A percentile compares a stretch with the other conserved stretches of the same genome.
These are phyloP conservation scores for Protosalanx chinensis DNA, from an alignment of 2,797 vertebrate species.

Conservation along the genomic window DNA sequence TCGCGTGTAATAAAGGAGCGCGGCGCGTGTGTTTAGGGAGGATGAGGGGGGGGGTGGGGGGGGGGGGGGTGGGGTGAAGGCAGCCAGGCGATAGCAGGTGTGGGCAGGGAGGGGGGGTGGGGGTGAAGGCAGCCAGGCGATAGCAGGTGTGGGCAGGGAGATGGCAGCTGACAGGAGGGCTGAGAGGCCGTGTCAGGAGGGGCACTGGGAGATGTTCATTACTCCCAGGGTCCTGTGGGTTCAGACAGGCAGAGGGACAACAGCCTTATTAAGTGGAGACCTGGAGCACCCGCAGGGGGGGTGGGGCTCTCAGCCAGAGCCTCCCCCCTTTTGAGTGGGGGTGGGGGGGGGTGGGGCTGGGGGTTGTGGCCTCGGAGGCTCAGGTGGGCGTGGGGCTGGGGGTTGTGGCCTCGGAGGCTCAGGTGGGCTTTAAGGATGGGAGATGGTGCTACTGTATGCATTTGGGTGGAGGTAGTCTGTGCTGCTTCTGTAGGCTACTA, in stretches of 20 bases:
- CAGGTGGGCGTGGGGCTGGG: background rate
- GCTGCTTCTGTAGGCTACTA: background rate
- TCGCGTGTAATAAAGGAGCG: constrained; percentile 37
- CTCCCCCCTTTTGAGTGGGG: constrained; percentile 30
- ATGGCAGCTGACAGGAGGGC: constrained; percentile 62
- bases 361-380: background rate
- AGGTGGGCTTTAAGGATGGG: background rate
- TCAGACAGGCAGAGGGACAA: constrained; percentile 66
- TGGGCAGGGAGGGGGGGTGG: constrained; percentile 51
- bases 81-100: constrained; percentile 35
- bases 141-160: constrained; percentile 52
- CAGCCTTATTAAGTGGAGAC: constrained; percentile 75
- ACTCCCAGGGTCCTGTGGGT: constrained; percentile 63
- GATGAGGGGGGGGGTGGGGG: background rate
- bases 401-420: background rate
- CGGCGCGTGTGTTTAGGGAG: background rate
- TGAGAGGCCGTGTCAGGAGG: constrained; percentile 59
- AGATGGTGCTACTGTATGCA: background rate
- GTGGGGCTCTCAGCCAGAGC: constrained; percentile 31
- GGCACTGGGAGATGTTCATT: constrained; percentile 72
- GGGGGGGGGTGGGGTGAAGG: constrained; percentile 9
- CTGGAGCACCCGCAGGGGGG: constrained; percentile 63
- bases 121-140: constrained; percentile 33
- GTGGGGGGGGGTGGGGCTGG: constrained; percentile 20
- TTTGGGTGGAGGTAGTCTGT: background rate